Base-by-base conservation (phyloP, 2,113 vertebrate species). In the Xiphorhynchus elegans region DNA sequence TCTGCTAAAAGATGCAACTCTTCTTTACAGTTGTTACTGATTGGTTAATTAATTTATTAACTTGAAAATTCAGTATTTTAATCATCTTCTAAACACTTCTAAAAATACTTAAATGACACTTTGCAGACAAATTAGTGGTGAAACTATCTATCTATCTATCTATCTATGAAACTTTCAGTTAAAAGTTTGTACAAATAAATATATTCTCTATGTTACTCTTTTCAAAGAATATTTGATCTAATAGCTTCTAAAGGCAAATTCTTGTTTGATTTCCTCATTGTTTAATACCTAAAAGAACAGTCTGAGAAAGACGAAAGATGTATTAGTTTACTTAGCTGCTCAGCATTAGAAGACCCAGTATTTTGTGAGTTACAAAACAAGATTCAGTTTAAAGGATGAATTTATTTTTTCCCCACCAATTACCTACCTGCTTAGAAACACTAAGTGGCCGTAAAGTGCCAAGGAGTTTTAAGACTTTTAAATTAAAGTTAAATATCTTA, bases 161-260 rank as follows among this genome's bases (percentile, higher is more conserved):
- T 49, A 49, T 49, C 23, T 49, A 24, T 53, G 39, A 37, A 64
- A 89, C 21, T 64, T 88, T 66, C 42, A 86, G 56, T 82, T 89
- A 68, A 81, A 87, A 56, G 82, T 93, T 95, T 87, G 47, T 81
- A 86, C 15, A 78, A 90, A 86, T 78, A 90, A 88, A 92, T 94
- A 81, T 78, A 94, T 72, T 81, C 40, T 96, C 83, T 93, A 84
- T 83, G 66, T 42, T 95, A 78, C 77, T 81, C 25, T 95, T 94
- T 93, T 95, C 93, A 93, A 96, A 96, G 90, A 86, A 70, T 84
- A 39, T 90, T 96, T 95, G 93, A 96, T 96, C 85, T 94, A 89
- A 63, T 78, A 82, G 44, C 90, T 96, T 95, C 92, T 95, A 77
- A 96, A 85, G 88, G 90, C 1, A 1, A 52, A 77, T 81, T 83